A percentile compares a stretch with the other conserved stretches of the same genome.
These are phyloP conservation scores for Stenodema calcarata DNA, from an alignment of 2,888 invertebrate species.

Conservation along the genomic window DNA sequence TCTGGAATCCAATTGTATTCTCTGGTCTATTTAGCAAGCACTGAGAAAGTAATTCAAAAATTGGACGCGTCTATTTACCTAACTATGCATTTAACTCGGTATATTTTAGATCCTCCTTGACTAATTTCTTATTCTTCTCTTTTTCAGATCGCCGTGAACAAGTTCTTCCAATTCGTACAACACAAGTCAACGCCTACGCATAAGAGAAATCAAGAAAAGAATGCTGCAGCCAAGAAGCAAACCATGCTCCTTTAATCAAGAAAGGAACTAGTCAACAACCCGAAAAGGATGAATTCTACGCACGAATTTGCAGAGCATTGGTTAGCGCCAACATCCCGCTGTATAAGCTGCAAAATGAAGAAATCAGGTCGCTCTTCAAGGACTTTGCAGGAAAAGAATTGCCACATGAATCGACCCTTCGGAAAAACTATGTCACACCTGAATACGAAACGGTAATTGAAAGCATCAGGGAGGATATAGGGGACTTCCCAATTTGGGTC, in stretches of 20 bases:
- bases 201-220: not conserved
- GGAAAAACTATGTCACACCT: slow-evolving; percentile 39
- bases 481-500: slow-evolving; percentile 29
- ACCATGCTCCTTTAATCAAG: not conserved
- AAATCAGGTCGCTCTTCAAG: slow-evolving; percentile 22
- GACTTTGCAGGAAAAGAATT: slow-evolving; percentile 13
- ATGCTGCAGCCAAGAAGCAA: not conserved
- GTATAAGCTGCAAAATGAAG: slow-evolving; percentile 19
- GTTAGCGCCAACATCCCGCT: slow-evolving; percentile 32
- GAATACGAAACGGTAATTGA: not conserved
- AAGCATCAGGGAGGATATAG: slow-evolving; percentile 41
- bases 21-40: not conserved
- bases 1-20: not conserved
- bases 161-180: slow-evolving; percentile 7
- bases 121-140: not conserved
- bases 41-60: not conserved
- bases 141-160: slow-evolving; percentile 4
- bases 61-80: not conserved
- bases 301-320: slow-evolving; percentile 1
- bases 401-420: slow-evolving; percentile 38
- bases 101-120: not conserved
- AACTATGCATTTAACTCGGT: not conserved
- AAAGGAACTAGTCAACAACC: not conserved
- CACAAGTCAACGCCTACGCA: not conserved
- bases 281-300: not conserved